Percentiles rank a stretch among this genome's conserved stretches.
Evolutionary conservation across 30 jellyfish, hydroid and myxozoan genomes (phyloP).

Genomic region (Chironex yamaguchii): DNA sequence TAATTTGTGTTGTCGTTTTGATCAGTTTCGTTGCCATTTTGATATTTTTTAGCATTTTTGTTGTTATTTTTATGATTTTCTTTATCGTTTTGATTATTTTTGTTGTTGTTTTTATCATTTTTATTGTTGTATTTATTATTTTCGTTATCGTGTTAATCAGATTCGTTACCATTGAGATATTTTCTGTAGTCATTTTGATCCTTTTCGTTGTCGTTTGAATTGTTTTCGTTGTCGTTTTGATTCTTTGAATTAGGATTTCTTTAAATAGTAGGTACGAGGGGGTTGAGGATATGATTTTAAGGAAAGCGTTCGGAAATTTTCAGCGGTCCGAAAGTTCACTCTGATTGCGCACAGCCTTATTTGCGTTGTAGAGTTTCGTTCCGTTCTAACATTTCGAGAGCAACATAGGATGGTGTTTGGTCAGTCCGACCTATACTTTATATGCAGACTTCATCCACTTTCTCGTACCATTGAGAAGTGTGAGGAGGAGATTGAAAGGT

Average conservation of each 20-base stretch:
- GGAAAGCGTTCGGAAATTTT: too few relatives aligned
- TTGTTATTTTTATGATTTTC: too few relatives aligned
- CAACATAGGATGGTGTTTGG: conserved; percentile 82
- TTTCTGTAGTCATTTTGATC: too few relatives aligned
- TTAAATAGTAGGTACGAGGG: background rate
- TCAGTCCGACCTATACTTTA: conserved; percentile 92
- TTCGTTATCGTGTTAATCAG: too few relatives aligned
- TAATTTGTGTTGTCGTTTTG: too few relatives aligned
- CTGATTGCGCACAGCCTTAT: background rate
- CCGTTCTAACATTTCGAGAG: conserved; percentile 86
- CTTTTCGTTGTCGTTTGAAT: background rate
- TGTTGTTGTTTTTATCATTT: too few relatives aligned
- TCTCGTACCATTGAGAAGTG: conserved; percentile 69
- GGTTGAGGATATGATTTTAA: background rate
- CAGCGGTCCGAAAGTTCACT: too few relatives aligned
- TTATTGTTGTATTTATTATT: too few relatives aligned
- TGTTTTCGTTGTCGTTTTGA: background rate
- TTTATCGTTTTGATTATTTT: too few relatives aligned
- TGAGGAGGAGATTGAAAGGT: conserved; percentile 76
- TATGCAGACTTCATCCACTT: conserved; percentile 86
- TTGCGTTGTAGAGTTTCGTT: conserved; percentile 73
- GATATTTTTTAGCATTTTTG: too few relatives aligned
- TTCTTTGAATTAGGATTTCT: background rate
- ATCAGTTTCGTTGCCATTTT: too few relatives aligned
- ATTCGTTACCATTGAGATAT: too few relatives aligned